Evolutionary conservation across 2,113 vertebrate species (phyloP).

Genomic region (Stercorarius parasiticus): DNA sequence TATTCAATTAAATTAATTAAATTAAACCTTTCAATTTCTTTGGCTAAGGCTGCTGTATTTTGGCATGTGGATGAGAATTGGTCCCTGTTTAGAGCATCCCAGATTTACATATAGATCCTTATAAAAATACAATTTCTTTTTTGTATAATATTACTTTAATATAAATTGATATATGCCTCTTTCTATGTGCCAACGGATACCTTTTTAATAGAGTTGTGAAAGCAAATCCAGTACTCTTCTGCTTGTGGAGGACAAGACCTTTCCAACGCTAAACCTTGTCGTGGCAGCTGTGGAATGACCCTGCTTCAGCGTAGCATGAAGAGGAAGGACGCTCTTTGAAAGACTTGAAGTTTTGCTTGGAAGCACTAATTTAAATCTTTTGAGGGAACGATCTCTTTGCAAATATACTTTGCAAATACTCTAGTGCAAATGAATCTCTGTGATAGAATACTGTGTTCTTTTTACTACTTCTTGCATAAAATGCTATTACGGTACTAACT

Average conservation of each 20-base stretch:
- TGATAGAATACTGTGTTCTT: neutral
- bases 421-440: neutral
- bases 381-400: neutral
- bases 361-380: neutral
- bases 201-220: neutral
- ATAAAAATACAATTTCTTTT: neutral
- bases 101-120: neutral
- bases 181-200: neutral
- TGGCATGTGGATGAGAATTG: neutral
- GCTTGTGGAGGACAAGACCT: neutral
- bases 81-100: neutral
- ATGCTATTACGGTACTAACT: neutral
- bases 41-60: neutral
- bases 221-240: neutral
- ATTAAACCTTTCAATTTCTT: neutral
- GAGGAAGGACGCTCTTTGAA: neutral
- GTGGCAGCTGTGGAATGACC: neutral
- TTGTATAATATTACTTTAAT: neutral
- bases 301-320: fast-evolving
- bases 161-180: neutral
- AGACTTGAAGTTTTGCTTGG: neutral
- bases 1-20: neutral
- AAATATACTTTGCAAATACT: neutral
- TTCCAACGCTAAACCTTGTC: neutral
- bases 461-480: neutral